Percentiles rank a stretch among this genome's conserved stretches.
Conservation (phyloP, 2,888 invertebrate species). For the Phyto melanocephala region DNA sequence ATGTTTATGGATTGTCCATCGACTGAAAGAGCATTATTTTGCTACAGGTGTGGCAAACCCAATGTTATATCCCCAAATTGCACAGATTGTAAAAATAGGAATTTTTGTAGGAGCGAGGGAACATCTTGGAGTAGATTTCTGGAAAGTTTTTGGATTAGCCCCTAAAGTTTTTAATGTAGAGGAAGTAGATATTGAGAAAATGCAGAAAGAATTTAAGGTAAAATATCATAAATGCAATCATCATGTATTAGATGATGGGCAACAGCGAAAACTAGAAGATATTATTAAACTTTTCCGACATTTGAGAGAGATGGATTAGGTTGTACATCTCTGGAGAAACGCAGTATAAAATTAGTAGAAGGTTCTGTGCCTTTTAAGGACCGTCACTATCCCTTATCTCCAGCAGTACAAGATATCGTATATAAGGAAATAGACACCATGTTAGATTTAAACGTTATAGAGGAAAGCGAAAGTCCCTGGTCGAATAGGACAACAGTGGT, state of each 20-base stretch:
- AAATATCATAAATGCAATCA: neutral
- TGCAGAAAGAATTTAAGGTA: neutral
- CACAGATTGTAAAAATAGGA: neutral
- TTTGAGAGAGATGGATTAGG: slow-evolving; percentile 37
- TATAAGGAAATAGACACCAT: slow-evolving; percentile 70
- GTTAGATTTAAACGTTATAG: slow-evolving; percentile 69
- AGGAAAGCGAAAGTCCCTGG: slow-evolving; percentile 69
- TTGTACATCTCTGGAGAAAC: slow-evolving; percentile 44
- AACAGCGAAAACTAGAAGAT: neutral
- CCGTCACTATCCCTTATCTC: slow-evolving; percentile 62
- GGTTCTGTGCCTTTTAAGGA: slow-evolving; percentile 47
- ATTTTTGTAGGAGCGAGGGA: neutral
- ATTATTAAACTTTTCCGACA: neutral
- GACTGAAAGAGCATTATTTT: slow-evolving; percentile 6
- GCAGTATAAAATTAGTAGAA: slow-evolving; percentile 49
- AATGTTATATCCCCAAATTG: neutral
- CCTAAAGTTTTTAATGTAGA: neutral
- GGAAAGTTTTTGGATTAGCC: neutral
- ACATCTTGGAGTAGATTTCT: slow-evolving; percentile 31
- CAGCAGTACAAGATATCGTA: slow-evolving; percentile 52
- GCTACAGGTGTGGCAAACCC: neutral
- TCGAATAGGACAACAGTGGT: slow-evolving; percentile 69
- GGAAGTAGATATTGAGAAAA: neutral
- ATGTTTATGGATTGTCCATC: slow-evolving; percentile 31
- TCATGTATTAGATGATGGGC: neutral